A percentile compares a stretch with the other conserved stretches of the same genome.
phyloP scores from a whole-genome alignment of 64 coral and sea anemone genomes.

The Hydrozoanthus tunicans region DNA sequence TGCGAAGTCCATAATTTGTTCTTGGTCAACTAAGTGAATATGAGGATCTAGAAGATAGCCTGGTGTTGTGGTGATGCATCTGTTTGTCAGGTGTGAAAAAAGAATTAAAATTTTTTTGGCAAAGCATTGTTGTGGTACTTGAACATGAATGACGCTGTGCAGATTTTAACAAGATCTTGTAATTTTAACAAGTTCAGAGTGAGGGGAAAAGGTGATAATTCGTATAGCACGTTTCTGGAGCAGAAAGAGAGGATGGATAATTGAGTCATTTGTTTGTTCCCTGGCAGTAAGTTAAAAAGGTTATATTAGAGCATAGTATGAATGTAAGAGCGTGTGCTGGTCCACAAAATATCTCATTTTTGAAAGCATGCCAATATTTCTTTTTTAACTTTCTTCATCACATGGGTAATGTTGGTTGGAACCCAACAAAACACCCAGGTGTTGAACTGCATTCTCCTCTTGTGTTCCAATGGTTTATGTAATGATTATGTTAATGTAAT shows the following conservation, averaged over 20 bases:
- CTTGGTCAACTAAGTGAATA: background rate
- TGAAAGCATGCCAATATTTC: background rate
- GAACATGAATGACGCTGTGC: slow-evolving; percentile 18
- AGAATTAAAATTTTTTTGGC: background rate
- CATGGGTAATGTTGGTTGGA: background rate
- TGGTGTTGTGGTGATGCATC: background rate
- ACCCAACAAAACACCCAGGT: background rate
- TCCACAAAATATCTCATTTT: slow-evolving; percentile 39
- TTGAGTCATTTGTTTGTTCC: slow-evolving; percentile 25
- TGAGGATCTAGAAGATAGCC: background rate
- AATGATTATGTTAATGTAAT: no score
- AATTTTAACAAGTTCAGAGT: slow-evolving; percentile 37
- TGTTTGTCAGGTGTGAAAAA: background rate
- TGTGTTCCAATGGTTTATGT: background rate
- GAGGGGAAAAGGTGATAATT: slow-evolving; percentile 30
- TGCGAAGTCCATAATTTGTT: background rate
- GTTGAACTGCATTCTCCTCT: slow-evolving; percentile 11
- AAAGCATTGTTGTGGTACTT: slow-evolving; percentile 13
- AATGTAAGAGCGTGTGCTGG: background rate
- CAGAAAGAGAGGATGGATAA: slow-evolving; percentile 18
- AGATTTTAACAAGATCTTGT: slow-evolving; percentile 30
- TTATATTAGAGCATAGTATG: slow-evolving; percentile 26
- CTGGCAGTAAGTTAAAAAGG: slow-evolving; percentile 12
- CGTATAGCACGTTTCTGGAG: slow-evolving; percentile 37
- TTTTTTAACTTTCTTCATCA: background rate